Evolutionary conservation across 2,888 invertebrate species (phyloP), one percentile per base, ranked within the genome.

Genomic region (Cryptocephalus moraei): DNA sequence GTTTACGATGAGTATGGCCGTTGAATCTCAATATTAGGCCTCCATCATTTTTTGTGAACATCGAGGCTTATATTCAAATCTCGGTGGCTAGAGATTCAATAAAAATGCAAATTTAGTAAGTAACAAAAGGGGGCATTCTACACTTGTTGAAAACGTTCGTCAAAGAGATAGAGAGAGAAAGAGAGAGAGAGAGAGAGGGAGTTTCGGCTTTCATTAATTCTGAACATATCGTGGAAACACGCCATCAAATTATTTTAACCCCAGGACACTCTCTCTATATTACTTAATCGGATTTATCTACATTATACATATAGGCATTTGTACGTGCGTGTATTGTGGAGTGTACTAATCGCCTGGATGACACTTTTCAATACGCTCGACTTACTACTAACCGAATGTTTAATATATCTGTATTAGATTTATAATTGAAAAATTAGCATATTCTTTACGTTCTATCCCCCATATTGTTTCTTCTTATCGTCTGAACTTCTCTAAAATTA

Each of bases 41-140:
- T 40, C 32, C 77, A 77, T 78, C 76, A 78, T 77, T 78, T 78
- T 79, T 78, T 78, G 78, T 69, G 67, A 65, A 67, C 70, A 69
- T 68, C 65, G 62, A 58, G 67, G 68, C 68, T 69, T 69, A 67
- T 68, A 70, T 70, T 70, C 65, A 70, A 69, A 70, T 70, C 70
- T 68, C 62, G 61, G 61, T 58, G 63, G 68, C 67, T 66, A 63
- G 66, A 67, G 66, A 69, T 71, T 70, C 70, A 69, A 71, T 71
- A 71, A 71, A 70, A 70, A 70, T 70, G 70, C 77, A 77, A 78
- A 79, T 78, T 74, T 71, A 73, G 71, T 69, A 73, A 76, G 76
- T 75, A 76, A 75, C 77, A 73, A 72, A 68, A 68, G 62, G 68
- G 68, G 62, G 61, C 66, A 68, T 69, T 70, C 22, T 69, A 67